phyloP scores from a whole-genome alignment of 2,888 invertebrate species.

The Xestia xanthographa region DNA sequence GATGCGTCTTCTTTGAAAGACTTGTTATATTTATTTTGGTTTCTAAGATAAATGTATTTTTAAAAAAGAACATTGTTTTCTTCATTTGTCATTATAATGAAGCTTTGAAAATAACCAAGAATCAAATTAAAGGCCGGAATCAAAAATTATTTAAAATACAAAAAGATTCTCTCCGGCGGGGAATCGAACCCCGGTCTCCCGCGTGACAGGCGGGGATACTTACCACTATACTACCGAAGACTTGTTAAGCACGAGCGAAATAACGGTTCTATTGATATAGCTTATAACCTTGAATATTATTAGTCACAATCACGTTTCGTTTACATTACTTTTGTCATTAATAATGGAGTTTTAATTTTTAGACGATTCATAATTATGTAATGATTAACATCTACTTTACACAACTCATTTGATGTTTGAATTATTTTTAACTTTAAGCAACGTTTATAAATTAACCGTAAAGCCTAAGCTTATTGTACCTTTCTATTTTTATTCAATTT shows the following conservation, averaged over 20 bases:
- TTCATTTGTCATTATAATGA: background rate
- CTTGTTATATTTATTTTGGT: background rate
- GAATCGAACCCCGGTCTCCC: constrained; percentile 82
- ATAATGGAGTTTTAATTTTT: background rate
- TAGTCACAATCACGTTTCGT: background rate
- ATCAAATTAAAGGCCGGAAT: constrained; percentile 66
- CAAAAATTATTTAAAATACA: constrained; percentile 74
- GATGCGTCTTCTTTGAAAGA: background rate
- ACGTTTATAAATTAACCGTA: background rate
- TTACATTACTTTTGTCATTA: background rate
- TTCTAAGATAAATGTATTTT: background rate
- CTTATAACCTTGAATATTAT: constrained; percentile 8
- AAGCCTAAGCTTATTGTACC: background rate
- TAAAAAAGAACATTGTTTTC: background rate
- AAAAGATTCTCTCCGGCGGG: constrained; percentile 70
- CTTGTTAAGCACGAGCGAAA: background rate
- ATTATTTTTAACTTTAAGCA: background rate
- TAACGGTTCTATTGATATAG: background rate
- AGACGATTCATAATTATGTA: too few relatives aligned
- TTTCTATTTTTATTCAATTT: background rate
- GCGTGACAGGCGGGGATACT: constrained; percentile 91
- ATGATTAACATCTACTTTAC: background rate
- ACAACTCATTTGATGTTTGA: background rate
- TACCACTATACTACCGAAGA: constrained; percentile 91
- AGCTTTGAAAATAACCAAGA: background rate